Base-by-base conservation (phyloP, 2,888 invertebrate genomes). In the Drosophila nigritarsus region DNA sequence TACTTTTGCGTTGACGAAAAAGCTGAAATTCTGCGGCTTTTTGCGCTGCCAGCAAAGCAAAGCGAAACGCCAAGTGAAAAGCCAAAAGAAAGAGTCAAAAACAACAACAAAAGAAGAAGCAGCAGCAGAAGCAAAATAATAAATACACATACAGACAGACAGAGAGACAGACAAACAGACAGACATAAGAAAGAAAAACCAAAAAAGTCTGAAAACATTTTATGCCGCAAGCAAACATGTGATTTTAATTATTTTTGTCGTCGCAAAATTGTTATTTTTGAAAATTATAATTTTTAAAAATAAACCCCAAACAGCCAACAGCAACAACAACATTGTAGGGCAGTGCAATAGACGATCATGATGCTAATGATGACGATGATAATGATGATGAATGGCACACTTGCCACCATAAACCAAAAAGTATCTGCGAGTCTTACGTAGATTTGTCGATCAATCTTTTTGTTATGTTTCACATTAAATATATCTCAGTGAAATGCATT, bases 181-280 rank as follows among this genome's bases (percentile, higher is more conserved):
- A 53, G 32, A 74, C 58, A 62, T 55, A 42, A 32, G 49, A 76
- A 71, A 61, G 70, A 56, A 56, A 67, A 56, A n/a, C 51, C 62
- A 63, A 80, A 67, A 72, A 45, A 72, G 67, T 65, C 78, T 65
- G 71, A 73, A 82, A 81, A 70, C 74, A 84, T 83, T 88, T 90
- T 83, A 87, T 87, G 87, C 87, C 87, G 87, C 90, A 88, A 87
- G 87, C 87, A 88, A 87, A 87, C 87, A 87, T 87, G 87, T 87
- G 87, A 87, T 87, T 90, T 87, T 90, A 83, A 87, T 89, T 87
- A 90, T 87, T 87, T 90, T 87, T 86, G 89, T 89, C 80, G 83
- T 89, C 90, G 86, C 81, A 71, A 70, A 75, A 76, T 89, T 84
- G 90, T 87, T 90, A 86, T 83, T 88, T 90, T 88, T 89, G 80